phyloP scores from a whole-genome alignment of 2,888 invertebrate genomes.

The Microctonus brassicae region DNA sequence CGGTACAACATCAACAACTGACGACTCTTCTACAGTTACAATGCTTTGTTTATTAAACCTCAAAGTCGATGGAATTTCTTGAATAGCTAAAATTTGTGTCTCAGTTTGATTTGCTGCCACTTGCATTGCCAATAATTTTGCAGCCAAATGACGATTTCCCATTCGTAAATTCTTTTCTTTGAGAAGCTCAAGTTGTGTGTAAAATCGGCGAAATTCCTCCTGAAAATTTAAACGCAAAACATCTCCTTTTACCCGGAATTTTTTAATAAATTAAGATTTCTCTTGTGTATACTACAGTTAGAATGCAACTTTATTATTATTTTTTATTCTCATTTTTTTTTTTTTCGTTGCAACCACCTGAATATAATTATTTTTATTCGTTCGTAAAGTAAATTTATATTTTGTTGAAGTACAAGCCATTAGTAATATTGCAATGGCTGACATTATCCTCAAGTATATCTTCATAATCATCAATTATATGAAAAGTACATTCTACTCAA shows the following conservation, averaged over 20 bases:
- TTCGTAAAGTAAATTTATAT: not conserved
- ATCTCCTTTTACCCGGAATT: not conserved
- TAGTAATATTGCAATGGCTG: not conserved
- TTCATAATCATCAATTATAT: constrained; percentile 26
- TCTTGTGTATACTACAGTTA: no score
- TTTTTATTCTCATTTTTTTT: not conserved
- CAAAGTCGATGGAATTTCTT: constrained; percentile 60
- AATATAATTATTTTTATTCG: not conserved
- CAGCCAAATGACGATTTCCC: constrained; percentile 80
- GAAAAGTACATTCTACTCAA: constrained; percentile 14
- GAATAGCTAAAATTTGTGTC: constrained; percentile 70
- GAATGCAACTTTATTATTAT: no score
- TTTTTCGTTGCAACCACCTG: not conserved
- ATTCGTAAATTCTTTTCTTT: constrained; percentile 83
- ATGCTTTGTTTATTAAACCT: constrained; percentile 61
- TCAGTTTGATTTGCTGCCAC: constrained; percentile 79
- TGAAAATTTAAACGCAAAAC: constrained; percentile 61
- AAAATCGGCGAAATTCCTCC: constrained; percentile 87
- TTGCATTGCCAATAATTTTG: constrained; percentile 86
- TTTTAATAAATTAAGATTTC: not conserved
- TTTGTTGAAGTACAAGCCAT: not conserved
- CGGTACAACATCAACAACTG: constrained; percentile 40
- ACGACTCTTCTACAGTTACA: constrained; percentile 60
- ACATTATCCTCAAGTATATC: no score
- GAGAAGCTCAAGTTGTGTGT: constrained; percentile 84